Evolutionary conservation across 2,888 invertebrate genomes (phyloP), one percentile per base, ranked within the genome.

Genomic region (Yponomeuta malinellus): DNA sequence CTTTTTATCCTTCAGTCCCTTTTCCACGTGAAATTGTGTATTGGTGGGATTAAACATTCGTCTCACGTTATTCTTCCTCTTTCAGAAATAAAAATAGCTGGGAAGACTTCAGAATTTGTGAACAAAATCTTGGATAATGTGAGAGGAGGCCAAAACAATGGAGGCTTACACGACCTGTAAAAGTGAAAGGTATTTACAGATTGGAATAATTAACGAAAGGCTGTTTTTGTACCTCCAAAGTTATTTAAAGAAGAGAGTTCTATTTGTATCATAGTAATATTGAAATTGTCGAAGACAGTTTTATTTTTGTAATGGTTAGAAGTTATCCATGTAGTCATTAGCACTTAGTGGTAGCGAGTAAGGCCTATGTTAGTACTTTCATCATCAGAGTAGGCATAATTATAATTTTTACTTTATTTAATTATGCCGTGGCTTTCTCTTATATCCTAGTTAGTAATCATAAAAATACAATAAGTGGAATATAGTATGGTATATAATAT

Each of bases 71-170:
- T 6, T 43, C 5, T 43, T 43, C 43, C 6, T 43, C 43, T 43
- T 94, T 71, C 94, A 96, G 98, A 96, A 89, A 89, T 96, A 71
- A 95, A 95, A 93, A 97, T 98, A 82, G 98, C 98, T 70, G 98
- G 97, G 71, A 94, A 96, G 78, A 96, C 98, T 69, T 97, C 98
- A 12, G 98, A 98, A 78, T 98, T 96, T 87, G 98, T 99, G 64
- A 98, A 98, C 87, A 95, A 95, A 89, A 95, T 98, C 72, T 91
- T 98, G 87, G 97, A 97, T 73, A 97, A 96, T 84, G 95, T 98
- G 71, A 96, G 95, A 87, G 90, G 94, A 73, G 98, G 98, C 52
- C 95, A 95, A 80, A 94, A 94, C 71, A 95, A 95, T 77, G 96
- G 96, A 76, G 96, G 96, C 71, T 89, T 97, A 74, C 95, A 96